Conservation (phyloP, 2,113 vertebrate species). For the Apeltes quadracus region DNA sequence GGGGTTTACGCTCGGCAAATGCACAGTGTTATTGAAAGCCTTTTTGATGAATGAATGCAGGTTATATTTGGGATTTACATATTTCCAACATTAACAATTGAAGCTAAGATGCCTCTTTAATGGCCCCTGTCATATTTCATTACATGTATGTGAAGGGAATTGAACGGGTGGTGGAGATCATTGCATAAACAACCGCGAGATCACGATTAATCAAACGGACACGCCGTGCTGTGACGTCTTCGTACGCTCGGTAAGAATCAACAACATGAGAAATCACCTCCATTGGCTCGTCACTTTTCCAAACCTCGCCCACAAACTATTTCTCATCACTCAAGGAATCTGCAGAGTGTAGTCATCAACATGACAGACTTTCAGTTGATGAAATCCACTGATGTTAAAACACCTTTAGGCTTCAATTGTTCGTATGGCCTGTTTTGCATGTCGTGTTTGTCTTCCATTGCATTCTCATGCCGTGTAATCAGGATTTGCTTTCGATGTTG, state of each 20-base stretch:
- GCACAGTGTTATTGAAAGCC: background rate
- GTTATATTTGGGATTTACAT: background rate
- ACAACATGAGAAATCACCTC: conserved; percentile 31
- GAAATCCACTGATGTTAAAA: conserved; percentile 14
- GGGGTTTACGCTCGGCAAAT: background rate
- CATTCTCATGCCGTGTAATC: background rate
- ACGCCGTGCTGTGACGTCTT: background rate
- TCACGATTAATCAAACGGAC: background rate
- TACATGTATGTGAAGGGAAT: background rate
- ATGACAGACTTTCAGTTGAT: background rate
- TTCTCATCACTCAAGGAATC: conserved; percentile 28
- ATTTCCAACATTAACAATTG: background rate
- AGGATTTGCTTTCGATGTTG: background rate
- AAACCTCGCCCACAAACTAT: conserved; percentile 27
- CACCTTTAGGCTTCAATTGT: conserved; percentile 4
- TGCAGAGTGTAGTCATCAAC: conserved; percentile 22
- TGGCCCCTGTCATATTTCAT: background rate
- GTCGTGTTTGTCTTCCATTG: conserved; percentile 6
- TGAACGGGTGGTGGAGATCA: background rate
- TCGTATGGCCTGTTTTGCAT: background rate
- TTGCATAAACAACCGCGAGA: conserved; percentile 4
- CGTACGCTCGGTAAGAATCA: conserved; percentile 10
- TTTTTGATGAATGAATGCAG: background rate
- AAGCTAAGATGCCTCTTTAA: background rate
- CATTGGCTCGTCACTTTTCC: conserved; percentile 11